Evolutionary conservation across 2,888 invertebrate genomes (phyloP).

Genomic region (Pseudococcus jackbeardsleyi): DNA sequence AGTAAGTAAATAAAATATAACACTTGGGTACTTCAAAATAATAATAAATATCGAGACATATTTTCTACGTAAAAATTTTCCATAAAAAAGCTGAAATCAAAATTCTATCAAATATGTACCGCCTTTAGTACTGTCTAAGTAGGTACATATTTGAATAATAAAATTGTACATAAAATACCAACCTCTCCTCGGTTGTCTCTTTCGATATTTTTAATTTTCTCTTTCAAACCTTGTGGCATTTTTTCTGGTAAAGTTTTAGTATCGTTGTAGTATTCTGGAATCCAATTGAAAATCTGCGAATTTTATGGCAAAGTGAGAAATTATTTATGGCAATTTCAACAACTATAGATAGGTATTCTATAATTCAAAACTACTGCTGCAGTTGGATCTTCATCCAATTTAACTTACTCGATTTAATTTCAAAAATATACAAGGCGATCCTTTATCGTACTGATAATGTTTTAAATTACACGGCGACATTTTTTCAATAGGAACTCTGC

Average conservation of each 20-base stretch:
- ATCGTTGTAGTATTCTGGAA: slow-evolving; percentile 82
- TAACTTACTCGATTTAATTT: slow-evolving; percentile 91
- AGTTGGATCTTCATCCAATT: not conserved
- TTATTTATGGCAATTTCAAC: no score
- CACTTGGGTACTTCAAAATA: no score
- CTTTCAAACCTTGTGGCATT: slow-evolving; percentile 83
- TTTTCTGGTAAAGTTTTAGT: slow-evolving; percentile 78
- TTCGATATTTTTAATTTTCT: slow-evolving; percentile 68
- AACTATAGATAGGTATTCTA: no score
- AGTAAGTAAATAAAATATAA: not conserved
- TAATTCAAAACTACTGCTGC: no score
- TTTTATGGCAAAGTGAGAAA: no score
- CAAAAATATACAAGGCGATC: slow-evolving; percentile 94
- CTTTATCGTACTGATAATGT: slow-evolving; percentile 88
- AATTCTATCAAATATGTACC: no score
- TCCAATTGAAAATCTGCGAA: slow-evolving; percentile 89
- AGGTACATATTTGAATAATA: not conserved
- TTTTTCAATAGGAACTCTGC: slow-evolving; percentile 81
- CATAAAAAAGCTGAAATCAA: no score
- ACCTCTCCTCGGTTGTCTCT: slow-evolving; percentile 17
- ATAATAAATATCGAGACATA: no score
- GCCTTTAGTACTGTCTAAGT: no score
- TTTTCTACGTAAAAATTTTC: no score
- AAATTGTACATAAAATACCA: not conserved
- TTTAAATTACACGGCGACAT: slow-evolving; percentile 84